phyloP scores from a whole-genome alignment of 2,113 vertebrate genomes.

The Sula dactylatra region DNA sequence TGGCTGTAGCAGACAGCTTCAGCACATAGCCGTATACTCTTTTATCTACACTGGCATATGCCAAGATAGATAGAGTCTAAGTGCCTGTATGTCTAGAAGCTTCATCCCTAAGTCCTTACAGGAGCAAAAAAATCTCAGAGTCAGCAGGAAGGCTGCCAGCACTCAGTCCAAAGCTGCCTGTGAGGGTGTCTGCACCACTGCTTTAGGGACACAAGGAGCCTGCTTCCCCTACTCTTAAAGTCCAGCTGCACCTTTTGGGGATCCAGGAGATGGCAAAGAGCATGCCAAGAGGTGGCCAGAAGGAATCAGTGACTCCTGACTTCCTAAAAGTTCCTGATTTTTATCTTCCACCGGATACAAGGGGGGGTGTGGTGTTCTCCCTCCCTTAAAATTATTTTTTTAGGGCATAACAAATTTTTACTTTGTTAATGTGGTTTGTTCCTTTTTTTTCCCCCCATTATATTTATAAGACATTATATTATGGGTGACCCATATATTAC shows the following conservation, averaged over 20 bases:
- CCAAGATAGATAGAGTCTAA: slow-evolving; percentile 50
- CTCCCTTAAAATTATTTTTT: background rate
- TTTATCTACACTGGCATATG: slow-evolving; percentile 64
- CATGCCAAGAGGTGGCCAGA: background rate
- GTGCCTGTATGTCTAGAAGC: background rate
- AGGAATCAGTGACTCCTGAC: background rate
- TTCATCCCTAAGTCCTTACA: slow-evolving; percentile 42
- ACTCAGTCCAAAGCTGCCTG: background rate
- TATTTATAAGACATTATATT: background rate
- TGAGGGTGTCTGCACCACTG: background rate
- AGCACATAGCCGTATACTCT: background rate
- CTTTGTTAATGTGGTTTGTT: background rate
- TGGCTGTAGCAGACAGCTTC: background rate
- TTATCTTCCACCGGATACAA: background rate
- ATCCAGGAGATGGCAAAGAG: background rate
- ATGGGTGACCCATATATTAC: background rate
- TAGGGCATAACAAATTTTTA: background rate
- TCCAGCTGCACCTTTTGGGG: background rate
- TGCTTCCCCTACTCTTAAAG: background rate
- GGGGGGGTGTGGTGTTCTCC: background rate
- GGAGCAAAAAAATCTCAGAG: slow-evolving; percentile 16
- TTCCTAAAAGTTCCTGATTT: background rate
- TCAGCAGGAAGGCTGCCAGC: slow-evolving; percentile 37
- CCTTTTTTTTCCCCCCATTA: background rate
- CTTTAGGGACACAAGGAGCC: background rate